Conservation (phyloP, 2,797 vertebrate genomes). For the Sebastes elongatus region DNA sequence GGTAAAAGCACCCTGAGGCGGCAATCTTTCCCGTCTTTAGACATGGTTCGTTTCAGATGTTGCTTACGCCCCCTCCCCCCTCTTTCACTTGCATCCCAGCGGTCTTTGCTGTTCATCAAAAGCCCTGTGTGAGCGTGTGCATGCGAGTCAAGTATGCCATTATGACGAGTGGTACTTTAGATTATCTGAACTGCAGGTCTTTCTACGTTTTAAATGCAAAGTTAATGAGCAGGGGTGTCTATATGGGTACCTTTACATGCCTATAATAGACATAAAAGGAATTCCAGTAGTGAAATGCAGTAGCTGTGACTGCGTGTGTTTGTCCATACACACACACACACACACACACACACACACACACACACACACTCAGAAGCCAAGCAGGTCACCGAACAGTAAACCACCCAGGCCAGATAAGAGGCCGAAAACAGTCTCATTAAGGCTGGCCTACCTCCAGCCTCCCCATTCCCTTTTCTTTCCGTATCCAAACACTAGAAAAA, state of each 20-base stretch:
- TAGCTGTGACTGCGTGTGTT: background rate
- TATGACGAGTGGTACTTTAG: constrained; percentile 4
- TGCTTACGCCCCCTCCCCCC: constrained; percentile 7
- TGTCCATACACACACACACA: background rate
- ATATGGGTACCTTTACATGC: background rate
- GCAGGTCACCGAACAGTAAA: constrained; percentile 37
- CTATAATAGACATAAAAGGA: background rate
- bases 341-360: background rate
- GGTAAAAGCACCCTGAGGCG: constrained; percentile 62
- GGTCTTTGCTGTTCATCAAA: constrained; percentile 39
- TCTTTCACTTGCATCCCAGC: background rate
- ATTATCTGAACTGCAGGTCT: constrained; percentile 4
- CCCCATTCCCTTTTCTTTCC: constrained; percentile 20
- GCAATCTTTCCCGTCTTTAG: constrained; percentile 34
- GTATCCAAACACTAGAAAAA: constrained; percentile 34
- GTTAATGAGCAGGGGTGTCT: background rate
- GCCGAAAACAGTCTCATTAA: constrained; percentile 54
- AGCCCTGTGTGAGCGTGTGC: background rate
- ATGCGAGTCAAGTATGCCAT: background rate
- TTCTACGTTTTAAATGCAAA: constrained; percentile 7
- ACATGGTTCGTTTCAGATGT: constrained; percentile 42
- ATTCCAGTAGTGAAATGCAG: background rate
- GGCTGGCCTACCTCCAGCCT: constrained; percentile 44
- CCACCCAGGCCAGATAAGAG: constrained; percentile 28
- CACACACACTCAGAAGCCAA: constrained; percentile 2